Conservation (phyloP, 2,888 invertebrate genomes). For the Synanthedon vespiformis region DNA sequence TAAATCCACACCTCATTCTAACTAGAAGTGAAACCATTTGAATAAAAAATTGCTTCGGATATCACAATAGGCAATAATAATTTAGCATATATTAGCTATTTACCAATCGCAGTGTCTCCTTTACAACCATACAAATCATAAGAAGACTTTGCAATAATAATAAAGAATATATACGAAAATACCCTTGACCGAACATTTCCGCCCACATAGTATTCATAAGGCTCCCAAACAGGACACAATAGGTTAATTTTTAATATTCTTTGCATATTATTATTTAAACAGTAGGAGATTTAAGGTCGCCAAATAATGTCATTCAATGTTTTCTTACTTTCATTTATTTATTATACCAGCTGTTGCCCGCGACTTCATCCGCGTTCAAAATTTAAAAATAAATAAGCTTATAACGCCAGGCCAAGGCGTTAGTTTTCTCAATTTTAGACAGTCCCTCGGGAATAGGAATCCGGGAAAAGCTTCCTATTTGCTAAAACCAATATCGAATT, state of each 20-base stretch:
- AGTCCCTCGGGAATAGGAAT: too few relatives aligned
- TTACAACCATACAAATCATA: background rate
- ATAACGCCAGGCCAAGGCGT: too few relatives aligned
- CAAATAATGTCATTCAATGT: background rate
- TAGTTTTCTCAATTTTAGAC: too few relatives aligned
- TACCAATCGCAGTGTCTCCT: background rate
- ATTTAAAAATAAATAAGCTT: too few relatives aligned
- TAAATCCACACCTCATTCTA: background rate
- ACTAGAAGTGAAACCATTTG: background rate
- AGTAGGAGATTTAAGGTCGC: background rate
- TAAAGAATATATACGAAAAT: conserved; percentile 13
- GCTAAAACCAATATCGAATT: too few relatives aligned
- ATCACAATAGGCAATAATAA: background rate
- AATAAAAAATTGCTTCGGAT: background rate
- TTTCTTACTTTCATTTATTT: too few relatives aligned
- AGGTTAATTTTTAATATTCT: conserved; percentile 36
- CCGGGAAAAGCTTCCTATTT: too few relatives aligned
- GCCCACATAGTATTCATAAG: conserved; percentile 36
- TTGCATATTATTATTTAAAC: background rate
- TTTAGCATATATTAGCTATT: background rate
- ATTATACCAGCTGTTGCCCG: too few relatives aligned
- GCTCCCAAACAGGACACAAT: conserved; percentile 37
- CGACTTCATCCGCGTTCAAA: too few relatives aligned
- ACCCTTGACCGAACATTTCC: conserved; percentile 42
- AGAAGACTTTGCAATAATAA: background rate